Conservation (phyloP, 2,797 vertebrate species). For the Erethizon dorsatum region DNA sequence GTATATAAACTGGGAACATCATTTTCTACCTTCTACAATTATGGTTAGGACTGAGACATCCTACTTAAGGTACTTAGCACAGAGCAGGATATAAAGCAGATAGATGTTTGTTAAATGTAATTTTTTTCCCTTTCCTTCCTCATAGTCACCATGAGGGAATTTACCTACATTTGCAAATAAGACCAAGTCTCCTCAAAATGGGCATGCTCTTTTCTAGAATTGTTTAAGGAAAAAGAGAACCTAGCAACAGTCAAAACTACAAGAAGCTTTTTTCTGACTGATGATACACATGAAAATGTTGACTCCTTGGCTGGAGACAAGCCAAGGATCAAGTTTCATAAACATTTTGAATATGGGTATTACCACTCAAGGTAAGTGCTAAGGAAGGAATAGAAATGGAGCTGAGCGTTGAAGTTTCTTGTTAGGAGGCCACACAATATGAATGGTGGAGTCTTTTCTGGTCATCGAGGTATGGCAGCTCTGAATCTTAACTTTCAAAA, state of each 20-base stretch:
- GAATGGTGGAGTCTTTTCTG: background rate
- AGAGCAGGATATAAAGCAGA: background rate
- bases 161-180: background rate
- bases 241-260: background rate
- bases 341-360: background rate
- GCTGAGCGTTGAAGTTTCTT: background rate
- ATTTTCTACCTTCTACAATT: background rate
- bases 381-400: background rate
- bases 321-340: background rate
- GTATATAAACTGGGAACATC: background rate
- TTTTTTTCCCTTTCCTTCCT: background rate
- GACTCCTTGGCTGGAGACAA: background rate
- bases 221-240: background rate
- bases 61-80: background rate
- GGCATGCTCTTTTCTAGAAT: background rate
- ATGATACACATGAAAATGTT: background rate
- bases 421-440: background rate
- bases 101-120: background rate
- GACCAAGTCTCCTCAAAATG: background rate
- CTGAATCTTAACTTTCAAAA: constrained; percentile 22
- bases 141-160: background rate
- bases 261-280: background rate
- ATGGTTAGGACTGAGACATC: background rate
- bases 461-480: background rate
- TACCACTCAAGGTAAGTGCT: background rate